A percentile compares a stretch with the other conserved stretches of the same genome.
Evolutionary conservation across 2,888 invertebrate species (phyloP).

Genomic region (Eurytoma californica): DNA sequence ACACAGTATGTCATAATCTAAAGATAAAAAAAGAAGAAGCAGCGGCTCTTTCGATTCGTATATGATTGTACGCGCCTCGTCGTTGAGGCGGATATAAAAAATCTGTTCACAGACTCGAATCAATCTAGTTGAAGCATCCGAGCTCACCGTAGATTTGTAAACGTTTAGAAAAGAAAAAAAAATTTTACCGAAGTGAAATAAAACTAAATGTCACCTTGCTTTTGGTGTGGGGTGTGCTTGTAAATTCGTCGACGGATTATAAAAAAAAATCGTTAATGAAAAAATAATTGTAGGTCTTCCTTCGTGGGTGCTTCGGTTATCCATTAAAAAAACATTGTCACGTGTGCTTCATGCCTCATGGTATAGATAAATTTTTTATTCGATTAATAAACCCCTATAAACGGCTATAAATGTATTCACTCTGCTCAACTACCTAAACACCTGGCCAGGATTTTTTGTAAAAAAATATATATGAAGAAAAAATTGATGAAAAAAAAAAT

Average conservation of each 20-base stretch:
- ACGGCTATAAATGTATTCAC: conserved; percentile 55
- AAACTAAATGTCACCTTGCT: conserved; percentile 54
- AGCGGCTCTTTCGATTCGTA: conserved; percentile 34
- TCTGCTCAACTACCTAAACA: conserved; percentile 54
- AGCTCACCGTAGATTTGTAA: conserved; percentile 45
- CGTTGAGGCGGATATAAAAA: conserved; percentile 13
- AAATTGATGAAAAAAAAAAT: conserved; percentile 26
- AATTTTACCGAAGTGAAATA: conserved; percentile 29
- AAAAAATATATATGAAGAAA: conserved; percentile 41
- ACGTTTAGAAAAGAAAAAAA: conserved; percentile 38
- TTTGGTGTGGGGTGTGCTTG: conserved; percentile 55
- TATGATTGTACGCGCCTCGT: conserved; percentile 37
- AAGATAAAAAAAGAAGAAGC: conserved; percentile 8
- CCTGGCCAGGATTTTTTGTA: conserved; percentile 52
- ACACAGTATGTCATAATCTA: conserved; percentile 25
- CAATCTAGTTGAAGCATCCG: conserved; percentile 50
- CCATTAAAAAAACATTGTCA: conserved; percentile 52
- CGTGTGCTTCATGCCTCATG: conserved; percentile 55
- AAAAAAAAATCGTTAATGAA: conserved; percentile 35
- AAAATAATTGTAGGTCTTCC: conserved; percentile 55
- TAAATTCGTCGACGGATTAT: conserved; percentile 44
- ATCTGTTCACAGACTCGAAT: conserved; percentile 44
- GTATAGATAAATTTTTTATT: conserved; percentile 56
- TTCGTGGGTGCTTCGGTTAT: conserved; percentile 56
- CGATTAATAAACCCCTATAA: conserved; percentile 52